These are phyloP conservation scores for Cheilosia vernalis DNA, from an alignment of 2,888 invertebrate species.

Conservation along the genomic window DNA sequence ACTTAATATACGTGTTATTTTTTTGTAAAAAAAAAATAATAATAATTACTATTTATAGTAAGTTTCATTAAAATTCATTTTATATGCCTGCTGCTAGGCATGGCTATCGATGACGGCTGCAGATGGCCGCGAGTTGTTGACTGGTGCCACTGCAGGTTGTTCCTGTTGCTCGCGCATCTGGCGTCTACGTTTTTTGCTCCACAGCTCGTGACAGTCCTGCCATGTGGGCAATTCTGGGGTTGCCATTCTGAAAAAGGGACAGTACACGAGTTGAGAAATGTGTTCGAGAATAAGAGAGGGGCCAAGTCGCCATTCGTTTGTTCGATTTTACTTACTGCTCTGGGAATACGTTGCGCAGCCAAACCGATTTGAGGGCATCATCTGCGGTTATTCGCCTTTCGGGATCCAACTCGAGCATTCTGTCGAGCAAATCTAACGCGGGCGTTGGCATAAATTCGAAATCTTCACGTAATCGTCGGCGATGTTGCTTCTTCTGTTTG, in stretches of 20 bases:
- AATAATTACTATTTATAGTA: conserved; percentile 42
- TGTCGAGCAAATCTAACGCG: conserved; percentile 95
- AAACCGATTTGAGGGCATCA: conserved; percentile 95
- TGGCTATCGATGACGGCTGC: conserved; percentile 59
- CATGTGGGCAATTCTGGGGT: conserved; percentile 94
- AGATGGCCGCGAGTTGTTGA: conserved; percentile 31
- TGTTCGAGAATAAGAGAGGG: too few species aligned
- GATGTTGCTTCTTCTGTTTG: conserved; percentile 94
- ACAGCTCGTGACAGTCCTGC: conserved; percentile 99
- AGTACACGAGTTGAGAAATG: conserved; percentile 13
- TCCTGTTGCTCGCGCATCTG: conserved; percentile 90
- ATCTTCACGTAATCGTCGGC: conserved; percentile 94
- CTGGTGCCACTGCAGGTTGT: conserved; percentile 76
- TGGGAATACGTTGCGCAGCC: conserved; percentile 95
- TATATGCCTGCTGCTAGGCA: conserved; percentile 66
- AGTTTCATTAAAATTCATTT: conserved; percentile 66
- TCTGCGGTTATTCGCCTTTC: conserved; percentile 96
- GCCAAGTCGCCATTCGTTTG: neutral
- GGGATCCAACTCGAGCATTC: conserved; percentile 98
- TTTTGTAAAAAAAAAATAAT: conserved; percentile 33
- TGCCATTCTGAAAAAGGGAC: conserved; percentile 87
- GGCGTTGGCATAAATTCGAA: conserved; percentile 95
- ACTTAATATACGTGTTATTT: conserved; percentile 43
- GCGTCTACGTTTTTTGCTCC: conserved; percentile 97
- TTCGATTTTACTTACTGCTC: conserved; percentile 88